Percentiles rank a stretch among this genome's conserved stretches.
These are phyloP conservation scores for Neofelis nebulosa DNA, from an alignment of 2,113 vertebrate species.

Conservation along the genomic window DNA sequence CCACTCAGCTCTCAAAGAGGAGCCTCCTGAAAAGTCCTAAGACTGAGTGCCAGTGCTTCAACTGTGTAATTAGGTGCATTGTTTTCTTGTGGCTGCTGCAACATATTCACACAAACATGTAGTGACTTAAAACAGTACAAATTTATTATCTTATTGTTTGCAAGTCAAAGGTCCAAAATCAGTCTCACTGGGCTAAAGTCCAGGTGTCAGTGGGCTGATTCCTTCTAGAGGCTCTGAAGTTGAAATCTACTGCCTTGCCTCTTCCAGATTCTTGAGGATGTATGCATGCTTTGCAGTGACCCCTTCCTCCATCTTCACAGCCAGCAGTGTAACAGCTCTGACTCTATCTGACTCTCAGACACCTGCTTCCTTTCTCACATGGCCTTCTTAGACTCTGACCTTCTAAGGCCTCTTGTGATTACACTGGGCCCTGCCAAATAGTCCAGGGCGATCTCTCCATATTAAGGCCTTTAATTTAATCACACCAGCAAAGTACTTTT, in stretches of 20 bases:
- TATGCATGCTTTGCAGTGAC: fast-evolving
- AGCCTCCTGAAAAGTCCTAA: background rate
- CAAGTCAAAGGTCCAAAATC: background rate
- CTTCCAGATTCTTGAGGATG: background rate
- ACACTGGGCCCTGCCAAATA: background rate
- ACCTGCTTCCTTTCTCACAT: background rate
- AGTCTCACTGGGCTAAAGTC: background rate
- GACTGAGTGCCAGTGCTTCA: background rate
- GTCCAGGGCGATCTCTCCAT: background rate
- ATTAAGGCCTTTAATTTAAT: background rate
- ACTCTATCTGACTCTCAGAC: background rate
- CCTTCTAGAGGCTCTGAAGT: background rate
- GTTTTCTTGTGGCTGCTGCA: background rate
- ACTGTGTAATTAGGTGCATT: background rate
- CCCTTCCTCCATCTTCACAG: background rate
- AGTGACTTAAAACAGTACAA: background rate
- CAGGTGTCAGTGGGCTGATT: background rate
- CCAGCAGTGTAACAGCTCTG: fast-evolving
- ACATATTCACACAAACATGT: background rate
- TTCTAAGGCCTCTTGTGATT: background rate
- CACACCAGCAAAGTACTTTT: background rate
- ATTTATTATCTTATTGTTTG: background rate
- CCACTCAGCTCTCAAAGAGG: background rate
- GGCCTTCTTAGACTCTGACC: background rate
- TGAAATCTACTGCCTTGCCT: background rate